These are phyloP conservation scores for Machimus rusticus DNA, from an alignment of 2,888 invertebrate genomes.

Conservation along the genomic window DNA sequence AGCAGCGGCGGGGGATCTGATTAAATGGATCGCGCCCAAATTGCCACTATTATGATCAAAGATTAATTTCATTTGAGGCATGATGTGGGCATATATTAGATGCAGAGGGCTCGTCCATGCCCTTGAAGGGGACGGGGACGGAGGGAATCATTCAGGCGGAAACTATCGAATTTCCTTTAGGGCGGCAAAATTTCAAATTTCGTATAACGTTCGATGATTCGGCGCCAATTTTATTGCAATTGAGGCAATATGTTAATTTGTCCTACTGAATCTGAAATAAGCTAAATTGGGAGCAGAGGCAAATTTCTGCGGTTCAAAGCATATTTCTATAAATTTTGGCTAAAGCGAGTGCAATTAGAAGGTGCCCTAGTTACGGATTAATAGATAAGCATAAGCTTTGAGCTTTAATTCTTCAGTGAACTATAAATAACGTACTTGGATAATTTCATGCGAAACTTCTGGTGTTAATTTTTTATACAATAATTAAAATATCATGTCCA, in stretches of 20 bases:
- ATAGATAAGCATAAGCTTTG: too few relatives aligned
- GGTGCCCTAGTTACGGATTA: not conserved
- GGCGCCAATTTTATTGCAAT: not conserved
- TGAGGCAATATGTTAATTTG: not conserved
- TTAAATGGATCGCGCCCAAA: slow-evolving; percentile 9
- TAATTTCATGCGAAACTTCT: too few relatives aligned
- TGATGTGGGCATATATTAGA: not conserved
- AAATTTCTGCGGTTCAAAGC: not conserved
- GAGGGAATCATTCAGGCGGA: not conserved
- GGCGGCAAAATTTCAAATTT: not conserved
- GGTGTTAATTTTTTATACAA: too few relatives aligned
- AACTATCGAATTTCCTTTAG: not conserved
- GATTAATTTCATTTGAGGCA: slow-evolving; percentile 5
- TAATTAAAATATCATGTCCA: too few relatives aligned
- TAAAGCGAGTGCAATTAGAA: not conserved
- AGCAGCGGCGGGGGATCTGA: not conserved
- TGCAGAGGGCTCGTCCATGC: not conserved
- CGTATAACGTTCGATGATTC: not conserved
- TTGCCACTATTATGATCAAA: slow-evolving; percentile 1
- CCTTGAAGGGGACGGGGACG: not conserved
- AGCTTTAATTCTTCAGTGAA: too few relatives aligned
- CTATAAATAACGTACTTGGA: too few relatives aligned
- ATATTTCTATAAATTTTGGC: not conserved
- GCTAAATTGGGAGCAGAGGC: not conserved
- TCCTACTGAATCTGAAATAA: not conserved